Conservation (phyloP, 2,797 vertebrate species). For the Xiphorhynchus erythropygius region DNA sequence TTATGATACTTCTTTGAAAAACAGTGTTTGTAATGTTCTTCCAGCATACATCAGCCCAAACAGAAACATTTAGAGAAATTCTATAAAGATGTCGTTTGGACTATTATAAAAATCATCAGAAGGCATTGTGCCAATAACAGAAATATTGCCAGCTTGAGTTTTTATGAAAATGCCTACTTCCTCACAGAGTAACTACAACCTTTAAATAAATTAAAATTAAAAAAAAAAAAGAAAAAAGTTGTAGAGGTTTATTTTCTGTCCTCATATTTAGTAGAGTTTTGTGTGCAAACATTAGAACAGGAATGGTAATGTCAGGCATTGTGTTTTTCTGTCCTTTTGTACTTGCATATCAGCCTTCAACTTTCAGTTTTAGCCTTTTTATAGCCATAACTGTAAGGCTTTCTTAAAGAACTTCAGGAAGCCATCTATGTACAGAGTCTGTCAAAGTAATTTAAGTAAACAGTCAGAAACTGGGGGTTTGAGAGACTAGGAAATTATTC, state of each 20-base stretch:
- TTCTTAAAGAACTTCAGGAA: background rate
- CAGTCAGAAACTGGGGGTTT: background rate
- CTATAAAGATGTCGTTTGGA: constrained; percentile 4
- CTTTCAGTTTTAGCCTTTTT: background rate
- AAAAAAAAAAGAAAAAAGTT: background rate
- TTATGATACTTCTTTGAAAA: constrained; percentile 56
- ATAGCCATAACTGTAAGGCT: background rate
- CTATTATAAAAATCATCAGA: constrained; percentile 2
- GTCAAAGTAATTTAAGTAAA: constrained; percentile 1
- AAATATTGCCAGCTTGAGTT: background rate
- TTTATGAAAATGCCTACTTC: background rate
- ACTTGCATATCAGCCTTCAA: background rate
- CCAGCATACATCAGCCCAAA: background rate
- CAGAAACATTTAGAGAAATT: constrained; percentile 37
- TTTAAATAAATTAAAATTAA: background rate
- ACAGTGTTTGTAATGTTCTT: constrained; percentile 23
- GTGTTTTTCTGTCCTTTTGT: background rate
- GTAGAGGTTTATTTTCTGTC: background rate
- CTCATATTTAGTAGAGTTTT: background rate
- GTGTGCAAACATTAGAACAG: background rate
- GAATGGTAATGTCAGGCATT: background rate
- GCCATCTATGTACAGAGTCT: background rate
- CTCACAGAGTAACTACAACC: background rate
- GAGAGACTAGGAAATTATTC: background rate
- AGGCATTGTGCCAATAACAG: background rate